Evolutionary conservation across 2,888 invertebrate species (phyloP), one percentile per base, ranked within the genome.

Genomic region (Stenchaetothrips biformis): DNA sequence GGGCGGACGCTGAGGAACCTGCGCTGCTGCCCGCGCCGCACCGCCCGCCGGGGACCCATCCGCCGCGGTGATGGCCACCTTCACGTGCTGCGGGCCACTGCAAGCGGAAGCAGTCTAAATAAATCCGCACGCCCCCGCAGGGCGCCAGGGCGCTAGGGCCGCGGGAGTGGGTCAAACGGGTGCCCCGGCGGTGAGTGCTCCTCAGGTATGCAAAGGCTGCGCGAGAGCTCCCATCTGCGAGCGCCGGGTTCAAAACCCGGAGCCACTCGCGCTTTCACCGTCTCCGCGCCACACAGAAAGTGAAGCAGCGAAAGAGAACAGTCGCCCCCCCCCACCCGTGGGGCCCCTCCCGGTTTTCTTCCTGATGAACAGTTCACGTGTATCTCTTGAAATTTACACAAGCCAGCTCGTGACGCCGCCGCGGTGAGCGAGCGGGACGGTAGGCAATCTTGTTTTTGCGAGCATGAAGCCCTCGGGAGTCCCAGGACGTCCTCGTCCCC

Each of bases 381-480:
- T 74, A 74, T 74, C 67, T 25, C 67, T 74, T 74, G 25, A 74
- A 74, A 74, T 74, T 74, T 74, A 74, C 67, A 74, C 67, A 74
- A 74, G 67, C 18, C 67, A 7, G 67, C 37, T 37, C 37, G 37
- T 7, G 21, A 21, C 67, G 67, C 67, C 37, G 37, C 37, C 37
- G 37, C 37, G 37, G 2, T 37, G 37, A 53, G 16, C 13, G 53
- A 16, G 53, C 67, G 25, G 67, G 25, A 74, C 67, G 8, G 67
- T 74, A 74, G 67, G 67, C 67, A 74, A 74, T 74, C 67, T 74
- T 74, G 67, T 74, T 74, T 74, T 74, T 74, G 67, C 37, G 67
- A 21, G 67, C 25, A 74, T 74, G 25, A 74, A 74, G 67, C 67
- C 21, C 21, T 25, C 9, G 67, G 25, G 25, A 21, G 67, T 11